Evolutionary conservation across 2,888 invertebrate genomes (phyloP).

Genomic region (Drosophila mimica): DNA sequence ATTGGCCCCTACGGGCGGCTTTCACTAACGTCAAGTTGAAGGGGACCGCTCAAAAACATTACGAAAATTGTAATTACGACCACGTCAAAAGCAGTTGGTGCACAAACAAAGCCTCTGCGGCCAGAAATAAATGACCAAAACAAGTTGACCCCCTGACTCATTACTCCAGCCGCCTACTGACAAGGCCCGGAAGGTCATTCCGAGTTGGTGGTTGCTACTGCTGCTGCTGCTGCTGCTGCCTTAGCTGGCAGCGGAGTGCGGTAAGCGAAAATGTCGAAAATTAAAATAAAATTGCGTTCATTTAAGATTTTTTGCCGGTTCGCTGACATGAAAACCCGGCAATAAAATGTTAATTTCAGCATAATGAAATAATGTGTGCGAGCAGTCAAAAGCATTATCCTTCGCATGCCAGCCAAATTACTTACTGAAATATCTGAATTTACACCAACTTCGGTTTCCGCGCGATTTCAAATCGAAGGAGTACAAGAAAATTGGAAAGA

Average conservation of each 20-base stretch:
- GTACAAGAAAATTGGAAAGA: neutral
- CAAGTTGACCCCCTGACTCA: constrained; percentile 24
- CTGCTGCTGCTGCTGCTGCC: neutral
- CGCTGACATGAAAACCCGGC: constrained; percentile 36
- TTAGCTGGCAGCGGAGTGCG: constrained; percentile 28
- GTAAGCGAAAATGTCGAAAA: constrained; percentile 43
- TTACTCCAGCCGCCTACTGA: neutral
- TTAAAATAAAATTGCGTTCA: constrained; percentile 67
- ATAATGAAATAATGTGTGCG: constrained; percentile 33
- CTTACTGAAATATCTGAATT: neutral
- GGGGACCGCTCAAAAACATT: constrained; percentile 51
- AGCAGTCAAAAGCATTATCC: constrained; percentile 21
- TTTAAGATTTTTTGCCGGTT: constrained; percentile 46
- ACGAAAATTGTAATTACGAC: constrained; percentile 73
- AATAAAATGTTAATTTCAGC: constrained; percentile 52
- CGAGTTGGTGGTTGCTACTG: neutral
- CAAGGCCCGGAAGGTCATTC: constrained; percentile 24
- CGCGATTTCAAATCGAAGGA: neutral
- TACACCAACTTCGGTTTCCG: neutral
- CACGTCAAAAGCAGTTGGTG: constrained; percentile 71
- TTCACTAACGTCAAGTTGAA: constrained; percentile 57
- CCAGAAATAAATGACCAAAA: constrained; percentile 74
- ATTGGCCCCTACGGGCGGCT: neutral
- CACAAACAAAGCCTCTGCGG: constrained; percentile 58
- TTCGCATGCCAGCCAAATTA: constrained; percentile 13